Percentiles rank a stretch among this genome's conserved stretches.
These are phyloP conservation scores for Cataglyphis altisquamis DNA, from an alignment of 2,888 invertebrate genomes.

Conservation along the genomic window DNA sequence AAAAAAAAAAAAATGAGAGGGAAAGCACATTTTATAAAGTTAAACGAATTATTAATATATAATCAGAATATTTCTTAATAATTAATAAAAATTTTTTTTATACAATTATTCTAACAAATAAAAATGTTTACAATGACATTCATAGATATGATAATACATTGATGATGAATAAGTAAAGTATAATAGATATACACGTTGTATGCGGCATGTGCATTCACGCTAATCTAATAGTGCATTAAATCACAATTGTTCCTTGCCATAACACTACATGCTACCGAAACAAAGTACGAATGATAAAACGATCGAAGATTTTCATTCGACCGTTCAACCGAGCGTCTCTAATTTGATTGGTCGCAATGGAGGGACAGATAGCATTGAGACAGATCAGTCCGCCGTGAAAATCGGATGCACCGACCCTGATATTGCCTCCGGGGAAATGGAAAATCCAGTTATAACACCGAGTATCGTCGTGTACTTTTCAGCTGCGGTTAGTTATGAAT, in stretches of 20 bases:
- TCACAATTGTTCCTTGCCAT: conserved; percentile 47
- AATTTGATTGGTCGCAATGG: conserved; percentile 72
- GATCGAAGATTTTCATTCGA: conserved; percentile 76
- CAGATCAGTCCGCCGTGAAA: conserved; percentile 77
- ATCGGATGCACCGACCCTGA: conserved; percentile 66
- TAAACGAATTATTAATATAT: not conserved
- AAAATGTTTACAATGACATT: conserved; percentile 7
- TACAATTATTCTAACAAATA: not conserved
- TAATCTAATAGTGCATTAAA: conserved; percentile 54
- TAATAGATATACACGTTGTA: conserved; percentile 12
- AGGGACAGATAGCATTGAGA: conserved; percentile 74
- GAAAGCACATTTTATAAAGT: not conserved
- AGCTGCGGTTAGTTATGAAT: conserved; percentile 59
- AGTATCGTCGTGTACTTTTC: conserved; percentile 63
- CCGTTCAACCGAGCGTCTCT: conserved; percentile 73
- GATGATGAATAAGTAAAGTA: conserved; percentile 34
- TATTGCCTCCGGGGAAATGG: conserved; percentile 65
- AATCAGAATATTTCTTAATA: not conserved
- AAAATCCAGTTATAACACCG: conserved; percentile 77
- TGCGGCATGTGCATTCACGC: conserved; percentile 5
- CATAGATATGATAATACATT: not conserved
- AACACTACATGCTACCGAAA: conserved; percentile 50
- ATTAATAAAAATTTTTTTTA: conserved; percentile 20
- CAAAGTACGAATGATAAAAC: conserved; percentile 68
- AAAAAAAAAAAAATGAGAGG: not conserved